phyloP scores from a whole-genome alignment of 2,888 invertebrate species.

The Odontomyia ornata region DNA sequence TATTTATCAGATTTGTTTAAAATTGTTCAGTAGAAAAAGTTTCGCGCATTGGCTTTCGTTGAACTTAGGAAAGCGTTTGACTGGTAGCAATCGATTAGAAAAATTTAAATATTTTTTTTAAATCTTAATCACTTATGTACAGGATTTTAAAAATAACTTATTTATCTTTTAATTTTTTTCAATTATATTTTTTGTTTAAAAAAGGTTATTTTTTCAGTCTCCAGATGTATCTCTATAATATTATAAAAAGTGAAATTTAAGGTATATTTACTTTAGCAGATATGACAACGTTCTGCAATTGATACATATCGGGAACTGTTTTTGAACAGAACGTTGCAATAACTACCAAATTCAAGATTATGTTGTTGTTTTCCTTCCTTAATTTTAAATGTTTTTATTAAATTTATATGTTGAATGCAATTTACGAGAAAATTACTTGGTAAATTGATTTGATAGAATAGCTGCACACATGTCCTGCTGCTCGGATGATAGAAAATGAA shows the following conservation, averaged over 20 bases:
- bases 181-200: constrained; percentile 8
- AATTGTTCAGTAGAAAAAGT: neutral
- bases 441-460: constrained; percentile 12
- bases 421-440: constrained; percentile 20
- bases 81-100: neutral
- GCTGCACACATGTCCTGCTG: neutral
- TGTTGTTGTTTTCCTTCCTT: neutral
- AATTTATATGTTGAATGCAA: neutral
- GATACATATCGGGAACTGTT: neutral
- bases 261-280: constrained; percentile 1
- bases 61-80: too few relatives aligned
- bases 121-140: constrained; percentile 11
- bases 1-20: neutral
- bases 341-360: neutral
- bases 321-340: neutral
- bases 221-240: constrained; percentile 30
- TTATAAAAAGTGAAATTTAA: neutral
- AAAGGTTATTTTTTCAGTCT: constrained; percentile 37
- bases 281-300: neutral
- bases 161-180: constrained; percentile 18
- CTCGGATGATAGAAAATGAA: neutral
- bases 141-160: constrained; percentile 13
- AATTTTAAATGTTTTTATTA: neutral
- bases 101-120: neutral
- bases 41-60: neutral